These are phyloP conservation scores for Tonatia bakeri DNA, from an alignment of 2,113 vertebrate species.

Conservation along the genomic window DNA sequence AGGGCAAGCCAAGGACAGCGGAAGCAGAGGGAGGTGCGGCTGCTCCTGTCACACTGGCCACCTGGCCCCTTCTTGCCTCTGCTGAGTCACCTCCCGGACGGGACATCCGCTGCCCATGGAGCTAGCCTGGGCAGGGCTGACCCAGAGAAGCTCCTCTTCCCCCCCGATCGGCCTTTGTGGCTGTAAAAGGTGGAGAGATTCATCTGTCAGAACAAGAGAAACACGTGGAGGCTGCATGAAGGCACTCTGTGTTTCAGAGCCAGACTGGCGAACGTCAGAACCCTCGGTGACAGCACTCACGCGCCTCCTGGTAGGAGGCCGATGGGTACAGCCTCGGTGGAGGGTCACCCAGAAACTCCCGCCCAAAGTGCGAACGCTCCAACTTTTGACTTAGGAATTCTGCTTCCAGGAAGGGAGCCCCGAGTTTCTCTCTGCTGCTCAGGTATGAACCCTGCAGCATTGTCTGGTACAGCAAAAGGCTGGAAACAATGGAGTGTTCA, in stretches of 20 bases:
- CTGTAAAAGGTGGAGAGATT: not conserved
- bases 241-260: not conserved
- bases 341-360: not conserved
- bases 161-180: not conserved
- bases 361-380: not conserved
- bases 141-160: not conserved
- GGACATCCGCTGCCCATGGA: rapidly evolving
- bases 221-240: not conserved
- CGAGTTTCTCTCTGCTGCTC: not conserved
- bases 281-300: too few species aligned
- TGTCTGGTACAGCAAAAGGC: not conserved
- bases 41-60: not conserved
- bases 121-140: not conserved
- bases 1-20: not conserved
- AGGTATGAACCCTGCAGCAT: not conserved
- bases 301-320: not conserved
- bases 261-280: not conserved
- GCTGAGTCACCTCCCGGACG: not conserved
- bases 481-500: not conserved
- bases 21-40: not conserved
- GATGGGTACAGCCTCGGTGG: not conserved
- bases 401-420: not conserved
- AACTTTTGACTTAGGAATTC: not conserved
- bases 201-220: not conserved
- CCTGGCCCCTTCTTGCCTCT: not conserved